phyloP scores from a whole-genome alignment of 1,140 invertebrate genomes.

The Condylostylus longicornis region DNA sequence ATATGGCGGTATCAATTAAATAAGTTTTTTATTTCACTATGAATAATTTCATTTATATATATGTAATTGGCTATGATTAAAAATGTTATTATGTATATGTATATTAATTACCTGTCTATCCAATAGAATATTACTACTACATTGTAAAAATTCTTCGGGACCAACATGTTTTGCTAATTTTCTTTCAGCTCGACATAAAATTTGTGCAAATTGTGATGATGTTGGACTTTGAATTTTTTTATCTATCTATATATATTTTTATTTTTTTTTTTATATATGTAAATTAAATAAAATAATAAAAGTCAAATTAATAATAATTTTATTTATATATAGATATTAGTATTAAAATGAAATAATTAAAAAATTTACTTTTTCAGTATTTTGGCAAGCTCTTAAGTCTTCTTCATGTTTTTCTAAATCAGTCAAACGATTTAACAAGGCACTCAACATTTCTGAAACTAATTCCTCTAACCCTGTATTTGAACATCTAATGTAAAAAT shows the following conservation, averaged over 20 bases:
- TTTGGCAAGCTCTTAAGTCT: slow-evolving; percentile 29
- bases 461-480: slow-evolving; percentile 27
- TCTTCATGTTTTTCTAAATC: slow-evolving; percentile 31
- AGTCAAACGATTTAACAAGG: slow-evolving; percentile 33
- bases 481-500: slow-evolving; percentile 20
- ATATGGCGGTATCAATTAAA: too few relatives aligned
- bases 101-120: slow-evolving; percentile 23
- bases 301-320: too few relatives aligned
- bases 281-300: too few relatives aligned
- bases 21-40: too few relatives aligned
- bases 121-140: slow-evolving; percentile 24
- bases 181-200: slow-evolving; percentile 26
- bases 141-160: slow-evolving; percentile 29
- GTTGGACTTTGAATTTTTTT: slow-evolving; percentile 22
- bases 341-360: not conserved
- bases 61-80: too few relatives aligned
- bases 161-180: slow-evolving; percentile 30
- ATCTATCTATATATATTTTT: slow-evolving; percentile 2
- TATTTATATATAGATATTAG: too few relatives aligned
- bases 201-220: slow-evolving; percentile 29
- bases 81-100: too few relatives aligned
- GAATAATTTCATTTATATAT: too few relatives aligned
- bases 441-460: slow-evolving; percentile 31
- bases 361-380: slow-evolving; percentile 17
- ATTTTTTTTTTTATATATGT: not conserved